A percentile compares a stretch with the other conserved stretches of the same genome.
phyloP scores from a whole-genome alignment of 1,140 invertebrate genomes.

The Heliconius hewitsoni region DNA sequence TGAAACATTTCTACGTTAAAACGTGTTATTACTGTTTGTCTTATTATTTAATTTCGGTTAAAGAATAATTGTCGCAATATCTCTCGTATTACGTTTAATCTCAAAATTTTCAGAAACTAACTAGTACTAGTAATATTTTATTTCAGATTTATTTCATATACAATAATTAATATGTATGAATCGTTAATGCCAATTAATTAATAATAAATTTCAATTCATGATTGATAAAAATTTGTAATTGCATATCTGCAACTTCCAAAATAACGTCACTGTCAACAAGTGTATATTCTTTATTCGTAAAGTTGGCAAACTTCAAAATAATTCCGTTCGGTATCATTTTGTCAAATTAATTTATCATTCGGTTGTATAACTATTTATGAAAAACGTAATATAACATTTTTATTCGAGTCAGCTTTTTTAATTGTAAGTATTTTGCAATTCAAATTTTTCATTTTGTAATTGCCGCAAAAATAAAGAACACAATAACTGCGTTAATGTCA shows the following conservation, averaged over 20 bases:
- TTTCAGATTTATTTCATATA: not conserved
- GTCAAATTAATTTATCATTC: not conserved
- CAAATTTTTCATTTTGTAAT: not conserved
- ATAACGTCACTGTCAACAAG: too few species aligned
- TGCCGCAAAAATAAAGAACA: not conserved
- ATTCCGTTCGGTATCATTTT: not conserved
- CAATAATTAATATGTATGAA: not conserved
- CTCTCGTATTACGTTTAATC: not conserved
- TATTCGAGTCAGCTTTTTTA: not conserved
- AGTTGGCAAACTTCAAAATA: too few species aligned
- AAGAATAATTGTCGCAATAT: not conserved
- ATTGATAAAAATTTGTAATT: too few species aligned
- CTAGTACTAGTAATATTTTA: not conserved
- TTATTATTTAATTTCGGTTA: not conserved
- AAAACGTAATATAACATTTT: not conserved
- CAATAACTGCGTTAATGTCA: slow-evolving; percentile 9
- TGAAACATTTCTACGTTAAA: too few species aligned
- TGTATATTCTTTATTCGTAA: too few species aligned
- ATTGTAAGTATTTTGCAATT: not conserved
- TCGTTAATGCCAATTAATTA: too few species aligned
- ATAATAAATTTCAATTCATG: too few species aligned
- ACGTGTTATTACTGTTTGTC: too few species aligned
- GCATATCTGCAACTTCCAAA: too few species aligned
- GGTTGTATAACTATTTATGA: too few species aligned
- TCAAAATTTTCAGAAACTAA: not conserved